Conservation (phyloP, 2,888 invertebrate genomes). For the Troilus luridus region DNA sequence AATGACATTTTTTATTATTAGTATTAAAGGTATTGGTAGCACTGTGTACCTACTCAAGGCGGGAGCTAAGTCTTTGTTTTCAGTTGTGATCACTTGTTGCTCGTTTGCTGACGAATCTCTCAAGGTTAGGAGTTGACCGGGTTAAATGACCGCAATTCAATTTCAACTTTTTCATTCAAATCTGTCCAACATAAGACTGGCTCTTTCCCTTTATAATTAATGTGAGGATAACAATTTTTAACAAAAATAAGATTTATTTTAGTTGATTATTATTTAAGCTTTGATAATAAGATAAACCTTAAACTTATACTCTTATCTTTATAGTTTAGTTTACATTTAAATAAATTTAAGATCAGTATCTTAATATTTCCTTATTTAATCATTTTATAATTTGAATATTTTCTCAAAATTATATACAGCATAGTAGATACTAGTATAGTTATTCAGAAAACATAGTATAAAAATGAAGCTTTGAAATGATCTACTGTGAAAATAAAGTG, state of each 20-base stretch:
- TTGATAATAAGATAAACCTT: background rate
- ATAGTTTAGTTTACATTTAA: background rate
- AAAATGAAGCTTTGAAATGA: background rate
- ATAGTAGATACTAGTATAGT: background rate
- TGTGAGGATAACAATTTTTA: background rate
- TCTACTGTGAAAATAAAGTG: background rate
- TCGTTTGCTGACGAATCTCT: background rate
- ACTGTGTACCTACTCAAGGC: background rate
- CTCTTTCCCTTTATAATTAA: background rate
- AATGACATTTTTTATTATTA: background rate
- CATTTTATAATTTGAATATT: background rate
- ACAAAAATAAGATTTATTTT: background rate
- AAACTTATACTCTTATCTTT: background rate
- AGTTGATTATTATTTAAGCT: background rate
- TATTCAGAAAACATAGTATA: background rate
- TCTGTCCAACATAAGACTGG: background rate
- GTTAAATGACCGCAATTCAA: slow-evolving; percentile 16
- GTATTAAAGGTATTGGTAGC: background rate
- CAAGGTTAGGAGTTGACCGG: slow-evolving; percentile 41
- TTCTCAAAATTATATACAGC: background rate
- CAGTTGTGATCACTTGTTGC: slow-evolving; percentile 21
- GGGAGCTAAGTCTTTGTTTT: slow-evolving; percentile 36
- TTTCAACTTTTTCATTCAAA: background rate
- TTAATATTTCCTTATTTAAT: background rate
- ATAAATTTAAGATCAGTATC: background rate